A percentile compares a stretch with the other conserved stretches of the same genome.
Evolutionary conservation across 2,797 vertebrate genomes (phyloP).

Genomic region (Mormyrus hasselquistii): DNA sequence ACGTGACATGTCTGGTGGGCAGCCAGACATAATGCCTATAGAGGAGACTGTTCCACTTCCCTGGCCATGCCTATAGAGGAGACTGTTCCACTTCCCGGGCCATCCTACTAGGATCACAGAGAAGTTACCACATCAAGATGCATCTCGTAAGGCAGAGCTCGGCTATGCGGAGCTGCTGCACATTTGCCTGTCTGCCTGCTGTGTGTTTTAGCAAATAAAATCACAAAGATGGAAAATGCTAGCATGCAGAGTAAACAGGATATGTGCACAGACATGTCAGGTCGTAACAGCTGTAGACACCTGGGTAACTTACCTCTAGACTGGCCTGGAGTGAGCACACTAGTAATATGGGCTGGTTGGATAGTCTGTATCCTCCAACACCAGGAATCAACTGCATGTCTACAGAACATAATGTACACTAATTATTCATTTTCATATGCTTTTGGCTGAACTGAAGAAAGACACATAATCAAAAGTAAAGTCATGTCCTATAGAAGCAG

Average conservation of each 20-base stretch:
- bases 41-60: background rate
- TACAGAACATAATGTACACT: constrained; percentile 29
- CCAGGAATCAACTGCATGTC: constrained; percentile 72
- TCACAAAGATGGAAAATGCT: background rate
- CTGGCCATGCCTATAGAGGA: background rate
- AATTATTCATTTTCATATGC: background rate
- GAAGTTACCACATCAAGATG: background rate
- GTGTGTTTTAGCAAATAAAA: background rate
- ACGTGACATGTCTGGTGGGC: background rate
- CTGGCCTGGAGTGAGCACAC: constrained; percentile 87
- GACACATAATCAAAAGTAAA: background rate
- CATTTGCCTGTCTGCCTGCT: background rate
- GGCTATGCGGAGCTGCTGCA: background rate
- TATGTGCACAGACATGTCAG: background rate
- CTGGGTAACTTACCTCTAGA: constrained; percentile 73
- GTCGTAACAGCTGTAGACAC: background rate
- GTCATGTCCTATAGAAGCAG: background rate
- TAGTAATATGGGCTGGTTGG: constrained; percentile 85
- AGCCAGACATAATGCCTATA: background rate
- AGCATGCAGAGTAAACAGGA: background rate
- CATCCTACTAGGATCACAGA: background rate
- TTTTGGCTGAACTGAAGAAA: background rate
- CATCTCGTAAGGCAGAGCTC: background rate
- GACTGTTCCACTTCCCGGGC: background rate
- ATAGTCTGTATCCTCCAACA: constrained; percentile 79